phyloP scores from a whole-genome alignment of 1,140 invertebrate genomes.

The Lasioglossum baleicum region DNA sequence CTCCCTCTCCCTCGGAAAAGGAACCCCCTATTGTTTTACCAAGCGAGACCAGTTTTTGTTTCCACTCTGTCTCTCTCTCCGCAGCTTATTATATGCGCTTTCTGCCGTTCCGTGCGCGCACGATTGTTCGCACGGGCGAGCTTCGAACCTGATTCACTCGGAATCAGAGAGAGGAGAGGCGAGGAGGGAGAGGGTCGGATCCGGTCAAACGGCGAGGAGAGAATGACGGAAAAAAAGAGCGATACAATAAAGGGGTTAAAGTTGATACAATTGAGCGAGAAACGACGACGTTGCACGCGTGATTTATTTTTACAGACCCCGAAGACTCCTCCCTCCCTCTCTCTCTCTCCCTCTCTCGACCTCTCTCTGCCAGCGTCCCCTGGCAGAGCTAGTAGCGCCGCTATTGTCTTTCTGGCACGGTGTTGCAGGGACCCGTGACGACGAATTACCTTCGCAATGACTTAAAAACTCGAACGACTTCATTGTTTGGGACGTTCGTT shows the following conservation, averaged over 20 bases:
- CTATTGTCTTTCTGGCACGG: constrained; percentile 58
- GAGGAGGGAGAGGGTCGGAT: constrained; percentile 52
- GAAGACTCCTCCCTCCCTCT: background rate
- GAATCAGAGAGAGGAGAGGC: background rate
- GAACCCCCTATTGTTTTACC: constrained; percentile 70
- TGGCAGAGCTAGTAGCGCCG: constrained; percentile 34
- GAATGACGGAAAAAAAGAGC: constrained; percentile 59
- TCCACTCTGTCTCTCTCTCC: constrained; percentile 59
- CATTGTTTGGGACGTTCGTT: constrained; percentile 35
- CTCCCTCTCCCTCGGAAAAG: constrained; percentile 11
- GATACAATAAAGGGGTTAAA: constrained; percentile 69
- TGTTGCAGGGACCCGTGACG: constrained; percentile 7
- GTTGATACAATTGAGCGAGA: constrained; percentile 69
- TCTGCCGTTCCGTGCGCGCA: constrained; percentile 48
- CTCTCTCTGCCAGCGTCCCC: constrained; percentile 13
- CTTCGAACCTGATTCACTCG: constrained; percentile 51
- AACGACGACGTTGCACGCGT: constrained; percentile 62
- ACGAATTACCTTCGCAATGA: constrained; percentile 34
- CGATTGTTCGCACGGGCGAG: constrained; percentile 64
- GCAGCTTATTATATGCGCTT: constrained; percentile 69
- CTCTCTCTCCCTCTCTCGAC: background rate
- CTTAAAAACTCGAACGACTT: constrained; percentile 44
- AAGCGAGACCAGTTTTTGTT: constrained; percentile 72
- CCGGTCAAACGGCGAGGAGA: constrained; percentile 65
- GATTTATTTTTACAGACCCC: constrained; percentile 66